Conservation (phyloP, 2,113 vertebrate species). For the Brachionichthys hirsutus region DNA sequence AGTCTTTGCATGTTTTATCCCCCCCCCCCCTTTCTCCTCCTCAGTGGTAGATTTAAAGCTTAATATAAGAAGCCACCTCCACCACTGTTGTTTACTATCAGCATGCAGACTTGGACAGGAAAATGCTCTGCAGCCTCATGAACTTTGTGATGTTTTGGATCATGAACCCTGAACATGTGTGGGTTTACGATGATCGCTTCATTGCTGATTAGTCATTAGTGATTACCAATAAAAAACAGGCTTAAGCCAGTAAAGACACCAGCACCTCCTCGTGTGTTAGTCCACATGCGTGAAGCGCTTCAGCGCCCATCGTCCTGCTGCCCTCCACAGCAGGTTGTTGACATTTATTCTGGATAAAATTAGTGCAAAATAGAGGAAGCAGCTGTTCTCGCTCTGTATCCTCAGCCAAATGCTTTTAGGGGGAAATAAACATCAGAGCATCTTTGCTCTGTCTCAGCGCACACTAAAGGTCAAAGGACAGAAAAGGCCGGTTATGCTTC, state of each 20-base stretch:
- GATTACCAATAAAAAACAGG: slow-evolving; percentile 47
- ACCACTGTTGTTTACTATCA: neutral
- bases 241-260: slow-evolving; percentile 23
- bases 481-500: slow-evolving; percentile 62
- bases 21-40: neutral
- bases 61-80: slow-evolving; percentile 9
- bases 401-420: slow-evolving; percentile 20
- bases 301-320: slow-evolving; percentile 1
- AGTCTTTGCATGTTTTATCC: slow-evolving; percentile 33
- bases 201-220: slow-evolving; percentile 32
- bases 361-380: no score
- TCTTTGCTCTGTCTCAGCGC: slow-evolving; percentile 50
- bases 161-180: slow-evolving; percentile 1
- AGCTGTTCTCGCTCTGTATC: neutral
- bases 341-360: neutral
- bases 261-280: slow-evolving; percentile 13
- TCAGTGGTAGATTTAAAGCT: slow-evolving; percentile 11
- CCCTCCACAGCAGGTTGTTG: neutral
- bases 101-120: slow-evolving; percentile 1
- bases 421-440: slow-evolving; percentile 40
- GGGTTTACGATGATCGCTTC: neutral
- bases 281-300: slow-evolving; percentile 19
- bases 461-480: slow-evolving; percentile 71
- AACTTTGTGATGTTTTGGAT: neutral
- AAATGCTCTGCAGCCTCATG: slow-evolving; percentile 15